Conservation (phyloP, 2,888 invertebrate genomes). For the Aspidiotus rigidus region DNA sequence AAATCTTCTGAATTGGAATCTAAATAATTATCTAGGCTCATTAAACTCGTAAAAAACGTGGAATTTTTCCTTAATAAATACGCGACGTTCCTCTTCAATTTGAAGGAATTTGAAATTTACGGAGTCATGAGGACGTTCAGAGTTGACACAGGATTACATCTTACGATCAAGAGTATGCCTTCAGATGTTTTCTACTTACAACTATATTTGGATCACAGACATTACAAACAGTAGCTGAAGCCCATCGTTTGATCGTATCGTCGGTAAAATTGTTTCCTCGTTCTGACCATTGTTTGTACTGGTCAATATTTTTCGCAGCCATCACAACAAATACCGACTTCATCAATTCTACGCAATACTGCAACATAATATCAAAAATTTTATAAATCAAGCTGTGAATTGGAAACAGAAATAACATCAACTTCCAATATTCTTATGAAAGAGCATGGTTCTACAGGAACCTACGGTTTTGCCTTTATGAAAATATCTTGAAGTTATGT, state of each 20-base stretch:
- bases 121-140: too few relatives aligned
- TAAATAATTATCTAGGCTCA: too few relatives aligned
- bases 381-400: not conserved
- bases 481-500: too few relatives aligned
- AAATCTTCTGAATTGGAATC: too few relatives aligned
- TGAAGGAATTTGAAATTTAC: too few relatives aligned
- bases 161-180: too few relatives aligned
- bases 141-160: too few relatives aligned
- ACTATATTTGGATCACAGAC: conserved; percentile 18
- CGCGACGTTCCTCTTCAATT: too few relatives aligned
- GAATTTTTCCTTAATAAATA: too few relatives aligned
- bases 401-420: not conserved
- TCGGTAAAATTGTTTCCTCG: conserved; percentile 13
- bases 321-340: conserved; percentile 27
- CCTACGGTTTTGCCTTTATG: too few relatives aligned
- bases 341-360: conserved; percentile 25
- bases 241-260: conserved; percentile 20
- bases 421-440: conserved; percentile 6
- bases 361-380: not conserved
- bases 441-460: not conserved
- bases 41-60: too few relatives aligned
- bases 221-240: conserved; percentile 22
- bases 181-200: not conserved
- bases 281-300: conserved; percentile 13
- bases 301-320: conserved; percentile 14